Percentiles rank a stretch among this genome's conserved stretches.
phyloP scores from a whole-genome alignment of 2,113 vertebrate genomes.

The Phalacrocorax carbo region DNA sequence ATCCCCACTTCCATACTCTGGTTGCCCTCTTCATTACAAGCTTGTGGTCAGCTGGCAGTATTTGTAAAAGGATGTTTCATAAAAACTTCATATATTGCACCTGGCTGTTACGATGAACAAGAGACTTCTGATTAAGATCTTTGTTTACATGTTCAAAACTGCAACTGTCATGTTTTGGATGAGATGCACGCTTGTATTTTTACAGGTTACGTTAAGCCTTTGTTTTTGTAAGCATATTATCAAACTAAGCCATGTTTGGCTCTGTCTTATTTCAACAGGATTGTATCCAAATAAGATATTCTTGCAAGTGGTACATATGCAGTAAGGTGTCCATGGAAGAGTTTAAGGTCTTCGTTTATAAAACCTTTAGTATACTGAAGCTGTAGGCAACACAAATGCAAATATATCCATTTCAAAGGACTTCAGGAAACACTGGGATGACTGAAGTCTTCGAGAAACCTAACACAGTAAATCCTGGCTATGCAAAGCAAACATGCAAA shows the following conservation, averaged over 20 bases:
- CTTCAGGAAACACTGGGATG: neutral
- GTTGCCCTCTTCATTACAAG: neutral
- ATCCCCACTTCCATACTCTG: neutral
- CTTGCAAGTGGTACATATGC: neutral
- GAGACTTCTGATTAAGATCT: neutral
- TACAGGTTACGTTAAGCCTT: neutral
- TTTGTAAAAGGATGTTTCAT: neutral
- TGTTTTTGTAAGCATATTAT: neutral
- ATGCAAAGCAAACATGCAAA: neutral
- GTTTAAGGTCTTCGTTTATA: neutral
- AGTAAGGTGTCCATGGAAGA: neutral
- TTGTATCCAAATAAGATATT: neutral
- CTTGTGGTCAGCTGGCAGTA: neutral
- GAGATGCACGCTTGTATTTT: neutral
- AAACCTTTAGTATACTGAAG: neutral
- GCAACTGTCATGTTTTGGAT: neutral
- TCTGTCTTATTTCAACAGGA: neutral
- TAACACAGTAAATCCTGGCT: neutral
- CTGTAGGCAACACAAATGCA: neutral
- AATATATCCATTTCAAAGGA: neutral
- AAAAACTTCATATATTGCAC: neutral
- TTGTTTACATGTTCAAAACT: neutral
- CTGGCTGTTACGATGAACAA: neutral
- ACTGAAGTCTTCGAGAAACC: neutral
- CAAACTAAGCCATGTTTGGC: neutral